Conservation (phyloP, 2,888 invertebrate species). For the Morpho helenor region DNA sequence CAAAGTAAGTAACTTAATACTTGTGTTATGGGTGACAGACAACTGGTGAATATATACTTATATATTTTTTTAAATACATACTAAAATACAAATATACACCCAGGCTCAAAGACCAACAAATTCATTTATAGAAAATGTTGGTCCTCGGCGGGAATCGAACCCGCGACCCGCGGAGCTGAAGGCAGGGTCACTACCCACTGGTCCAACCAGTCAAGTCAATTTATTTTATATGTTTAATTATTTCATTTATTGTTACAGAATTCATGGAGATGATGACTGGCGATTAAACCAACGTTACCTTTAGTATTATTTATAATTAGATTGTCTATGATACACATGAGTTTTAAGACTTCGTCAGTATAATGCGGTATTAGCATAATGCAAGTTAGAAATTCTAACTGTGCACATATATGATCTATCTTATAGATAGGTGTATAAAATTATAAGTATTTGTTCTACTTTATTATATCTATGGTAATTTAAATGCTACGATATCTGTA, state of each 20-base stretch:
- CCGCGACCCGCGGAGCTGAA: too few relatives aligned
- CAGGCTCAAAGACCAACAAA: too few relatives aligned
- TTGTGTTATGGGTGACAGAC: too few relatives aligned
- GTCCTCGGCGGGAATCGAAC: too few relatives aligned
- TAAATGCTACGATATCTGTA: slow-evolving; percentile 45
- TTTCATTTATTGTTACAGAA: slow-evolving; percentile 78
- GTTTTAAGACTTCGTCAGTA: slow-evolving; percentile 60
- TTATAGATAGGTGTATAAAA: slow-evolving; percentile 57
- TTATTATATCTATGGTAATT: slow-evolving; percentile 72
- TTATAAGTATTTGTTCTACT: slow-evolving; percentile 43
- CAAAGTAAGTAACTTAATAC: too few relatives aligned
- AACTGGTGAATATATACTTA: too few relatives aligned
- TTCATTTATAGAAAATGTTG: too few relatives aligned
- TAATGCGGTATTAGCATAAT: slow-evolving; percentile 72
- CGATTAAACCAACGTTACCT: slow-evolving; percentile 78
- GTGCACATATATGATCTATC: slow-evolving; percentile 48
- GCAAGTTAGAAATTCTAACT: slow-evolving; percentile 27
- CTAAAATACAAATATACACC: too few relatives aligned
- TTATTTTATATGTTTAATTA: background rate
- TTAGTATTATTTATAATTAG: slow-evolving; percentile 56
- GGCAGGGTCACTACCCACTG: too few relatives aligned
- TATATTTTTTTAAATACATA: too few relatives aligned
- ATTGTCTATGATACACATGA: slow-evolving; percentile 49
- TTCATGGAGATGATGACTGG: slow-evolving; percentile 98
- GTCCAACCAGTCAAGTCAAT: too few relatives aligned